phyloP scores from a whole-genome alignment of 2,797 vertebrate genomes.

The Fundulus diaphanus region DNA sequence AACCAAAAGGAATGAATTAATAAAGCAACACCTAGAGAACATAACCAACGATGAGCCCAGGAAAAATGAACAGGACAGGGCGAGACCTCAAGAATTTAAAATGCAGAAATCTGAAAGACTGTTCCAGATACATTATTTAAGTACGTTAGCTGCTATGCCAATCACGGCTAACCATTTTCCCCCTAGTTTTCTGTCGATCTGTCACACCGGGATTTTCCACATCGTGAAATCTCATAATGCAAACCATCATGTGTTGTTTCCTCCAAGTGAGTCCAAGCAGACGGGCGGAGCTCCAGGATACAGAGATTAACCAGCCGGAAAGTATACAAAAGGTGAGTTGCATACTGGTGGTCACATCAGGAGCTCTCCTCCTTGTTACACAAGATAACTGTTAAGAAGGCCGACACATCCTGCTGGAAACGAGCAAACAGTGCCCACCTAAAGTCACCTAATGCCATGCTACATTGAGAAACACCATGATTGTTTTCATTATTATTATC shows the following conservation, averaged over 20 bases:
- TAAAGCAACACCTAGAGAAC: no score
- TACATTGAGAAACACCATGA: neutral
- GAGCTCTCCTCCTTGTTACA: neutral
- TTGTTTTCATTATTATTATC: no score
- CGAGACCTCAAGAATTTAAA: no score
- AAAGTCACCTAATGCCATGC: neutral
- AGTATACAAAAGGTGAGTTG: neutral
- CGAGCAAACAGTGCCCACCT: neutral
- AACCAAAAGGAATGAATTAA: no score
- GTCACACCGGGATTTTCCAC: neutral
- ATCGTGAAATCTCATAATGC: neutral
- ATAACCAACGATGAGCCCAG: no score
- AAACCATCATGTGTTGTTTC: neutral
- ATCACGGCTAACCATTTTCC: neutral
- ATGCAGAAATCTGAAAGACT: no score
- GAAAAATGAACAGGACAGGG: no score
- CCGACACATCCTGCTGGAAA: slow-evolving; percentile 1
- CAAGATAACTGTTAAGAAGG: neutral
- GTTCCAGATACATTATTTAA: no score
- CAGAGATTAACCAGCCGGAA: neutral
- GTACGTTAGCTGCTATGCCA: neutral
- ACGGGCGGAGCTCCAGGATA: neutral
- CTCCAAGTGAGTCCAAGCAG: neutral
- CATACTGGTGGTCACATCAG: neutral
- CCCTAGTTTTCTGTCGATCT: neutral